These are phyloP conservation scores for Laothoe populi DNA, from an alignment of 2,888 invertebrate genomes.

Conservation along the genomic window DNA sequence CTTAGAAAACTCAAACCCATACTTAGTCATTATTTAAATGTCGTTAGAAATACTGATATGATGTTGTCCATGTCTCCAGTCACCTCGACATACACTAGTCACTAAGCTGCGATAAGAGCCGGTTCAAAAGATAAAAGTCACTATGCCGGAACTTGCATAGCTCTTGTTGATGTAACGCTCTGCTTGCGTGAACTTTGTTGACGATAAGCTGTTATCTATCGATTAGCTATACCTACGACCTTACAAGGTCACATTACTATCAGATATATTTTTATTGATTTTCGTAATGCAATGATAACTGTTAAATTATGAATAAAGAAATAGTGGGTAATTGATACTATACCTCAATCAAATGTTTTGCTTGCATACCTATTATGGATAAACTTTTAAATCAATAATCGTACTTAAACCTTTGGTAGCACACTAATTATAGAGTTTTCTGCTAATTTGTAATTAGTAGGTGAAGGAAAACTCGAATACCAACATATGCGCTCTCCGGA, in stretches of 20 bases:
- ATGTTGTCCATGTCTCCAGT: conserved; percentile 24
- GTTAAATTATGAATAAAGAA: no score
- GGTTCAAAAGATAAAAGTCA: conserved; percentile 41
- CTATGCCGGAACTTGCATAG: conserved; percentile 40
- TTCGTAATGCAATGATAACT: neutral
- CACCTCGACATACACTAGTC: conserved; percentile 24
- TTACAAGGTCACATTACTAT: conserved; percentile 29
- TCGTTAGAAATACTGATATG: conserved; percentile 5
- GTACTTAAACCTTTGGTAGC: no score
- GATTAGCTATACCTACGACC: conserved; percentile 33
- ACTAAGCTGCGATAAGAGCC: conserved; percentile 32
- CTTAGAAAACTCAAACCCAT: no score
- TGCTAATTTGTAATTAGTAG: no score
- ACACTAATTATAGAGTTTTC: no score
- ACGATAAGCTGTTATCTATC: conserved; percentile 29
- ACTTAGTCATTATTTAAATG: neutral
- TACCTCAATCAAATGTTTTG: no score
- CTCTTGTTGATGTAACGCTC: conserved; percentile 25
- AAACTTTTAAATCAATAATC: no score
- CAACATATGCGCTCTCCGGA: no score
- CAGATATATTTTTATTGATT: neutral
- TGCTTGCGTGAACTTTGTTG: conserved; percentile 30
- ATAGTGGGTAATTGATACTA: no score
- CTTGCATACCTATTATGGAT: no score
- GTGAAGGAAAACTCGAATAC: no score